phyloP scores from a whole-genome alignment of 2,888 invertebrate species.

The Limenitis camilla region DNA sequence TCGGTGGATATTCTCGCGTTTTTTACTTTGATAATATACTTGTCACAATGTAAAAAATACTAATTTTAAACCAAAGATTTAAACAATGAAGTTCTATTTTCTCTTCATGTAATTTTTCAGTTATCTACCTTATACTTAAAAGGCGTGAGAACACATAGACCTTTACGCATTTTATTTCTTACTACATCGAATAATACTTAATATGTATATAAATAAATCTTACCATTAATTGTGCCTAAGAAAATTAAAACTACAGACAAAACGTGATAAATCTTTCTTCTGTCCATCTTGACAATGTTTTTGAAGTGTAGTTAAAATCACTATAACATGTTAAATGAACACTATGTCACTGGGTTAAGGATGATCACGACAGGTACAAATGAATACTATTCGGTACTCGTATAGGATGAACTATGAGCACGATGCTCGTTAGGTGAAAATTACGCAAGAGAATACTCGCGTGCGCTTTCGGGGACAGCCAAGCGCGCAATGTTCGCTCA shows the following conservation, averaged over 20 bases:
- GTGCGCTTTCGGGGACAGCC: constrained; percentile 57
- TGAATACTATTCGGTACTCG: constrained; percentile 44
- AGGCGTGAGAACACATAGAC: not conserved
- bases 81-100: not conserved
- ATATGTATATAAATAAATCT: too few relatives aligned
- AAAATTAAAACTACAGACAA: constrained; percentile 41
- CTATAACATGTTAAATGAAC: constrained; percentile 38
- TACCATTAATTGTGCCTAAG: constrained; percentile 48
- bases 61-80: not conserved
- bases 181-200: not conserved
- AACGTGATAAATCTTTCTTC: constrained; percentile 37
- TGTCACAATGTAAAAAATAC: too few relatives aligned
- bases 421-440: constrained; percentile 12
- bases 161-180: not conserved
- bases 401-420: constrained; percentile 10
- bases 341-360: constrained; percentile 14
- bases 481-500: constrained; percentile 52
- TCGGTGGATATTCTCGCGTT: too few relatives aligned
- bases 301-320: constrained; percentile 33
- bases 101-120: too few relatives aligned
- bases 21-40: too few relatives aligned
- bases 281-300: constrained; percentile 41
- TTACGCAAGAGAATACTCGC: constrained; percentile 45
- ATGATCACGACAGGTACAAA: constrained; percentile 39
- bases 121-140: too few relatives aligned